phyloP scores from a whole-genome alignment of 2,113 vertebrate genomes.

The Geococcyx californianus region DNA sequence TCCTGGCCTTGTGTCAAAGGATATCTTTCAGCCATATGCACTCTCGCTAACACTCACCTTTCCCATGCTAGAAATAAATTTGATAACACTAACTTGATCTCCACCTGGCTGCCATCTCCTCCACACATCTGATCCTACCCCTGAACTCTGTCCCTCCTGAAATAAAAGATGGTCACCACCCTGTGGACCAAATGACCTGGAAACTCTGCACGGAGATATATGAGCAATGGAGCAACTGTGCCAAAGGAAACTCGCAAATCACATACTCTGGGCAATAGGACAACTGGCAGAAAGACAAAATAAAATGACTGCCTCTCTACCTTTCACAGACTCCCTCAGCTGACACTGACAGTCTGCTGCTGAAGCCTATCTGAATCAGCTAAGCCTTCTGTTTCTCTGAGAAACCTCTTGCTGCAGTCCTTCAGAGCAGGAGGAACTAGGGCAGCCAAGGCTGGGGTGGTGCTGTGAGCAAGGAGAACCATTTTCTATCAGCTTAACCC shows the following conservation, averaged over 20 bases:
- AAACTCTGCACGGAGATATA: background rate
- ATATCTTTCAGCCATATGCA: background rate
- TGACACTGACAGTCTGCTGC: background rate
- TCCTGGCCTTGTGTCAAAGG: background rate
- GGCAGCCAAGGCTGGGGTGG: background rate
- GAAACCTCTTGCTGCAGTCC: background rate
- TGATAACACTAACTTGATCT: background rate
- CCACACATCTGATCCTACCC: background rate
- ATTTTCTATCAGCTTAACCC: background rate
- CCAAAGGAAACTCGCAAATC: slow-evolving; percentile 25
- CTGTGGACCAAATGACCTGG: background rate
- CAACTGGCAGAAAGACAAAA: slow-evolving; percentile 17
- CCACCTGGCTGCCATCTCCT: background rate
- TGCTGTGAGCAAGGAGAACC: background rate
- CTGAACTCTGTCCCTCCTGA: background rate
- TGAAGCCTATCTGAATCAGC: background rate
- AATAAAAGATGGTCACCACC: background rate
- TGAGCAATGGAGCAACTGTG: background rate
- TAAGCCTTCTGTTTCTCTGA: background rate
- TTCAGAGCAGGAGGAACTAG: background rate
- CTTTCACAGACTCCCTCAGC: background rate
- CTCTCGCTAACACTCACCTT: background rate
- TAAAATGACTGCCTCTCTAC: background rate
- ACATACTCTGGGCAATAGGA: background rate
- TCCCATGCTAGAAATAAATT: background rate